A percentile compares a stretch with the other conserved stretches of the same genome.
phyloP scores from a whole-genome alignment of 2,888 invertebrate genomes.

The Cryptocephalus primarius region DNA sequence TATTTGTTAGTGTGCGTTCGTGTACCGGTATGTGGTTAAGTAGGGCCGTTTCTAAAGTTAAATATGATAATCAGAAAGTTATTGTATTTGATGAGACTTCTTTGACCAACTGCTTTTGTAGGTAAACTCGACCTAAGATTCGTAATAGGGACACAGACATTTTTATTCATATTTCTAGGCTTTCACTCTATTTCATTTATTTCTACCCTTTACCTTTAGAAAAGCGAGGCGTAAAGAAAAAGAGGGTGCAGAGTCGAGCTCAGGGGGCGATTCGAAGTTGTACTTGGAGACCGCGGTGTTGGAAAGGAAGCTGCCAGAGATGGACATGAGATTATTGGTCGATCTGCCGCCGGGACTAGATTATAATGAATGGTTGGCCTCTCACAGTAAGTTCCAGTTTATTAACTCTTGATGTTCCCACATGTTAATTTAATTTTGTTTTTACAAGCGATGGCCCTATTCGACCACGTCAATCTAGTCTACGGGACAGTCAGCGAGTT shows the following conservation, averaged over 20 bases:
- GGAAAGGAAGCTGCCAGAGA: slow-evolving; percentile 87
- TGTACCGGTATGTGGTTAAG: slow-evolving; percentile 27
- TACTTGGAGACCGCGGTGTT: slow-evolving; percentile 92
- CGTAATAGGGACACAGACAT: too few relatives aligned
- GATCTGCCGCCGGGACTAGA: slow-evolving; percentile 92
- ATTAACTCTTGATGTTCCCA: not conserved
- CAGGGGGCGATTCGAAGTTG: slow-evolving; percentile 72
- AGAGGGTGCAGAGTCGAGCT: slow-evolving; percentile 57
- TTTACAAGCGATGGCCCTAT: slow-evolving; percentile 81
- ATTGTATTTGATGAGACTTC: slow-evolving; percentile 56
- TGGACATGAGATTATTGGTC: slow-evolving; percentile 88
- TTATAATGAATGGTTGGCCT: slow-evolving; percentile 99
- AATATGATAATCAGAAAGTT: slow-evolving; percentile 30
- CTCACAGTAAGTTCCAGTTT: slow-evolving; percentile 68
- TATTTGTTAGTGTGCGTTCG: slow-evolving; percentile 1
- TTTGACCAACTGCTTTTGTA: slow-evolving; percentile 72
- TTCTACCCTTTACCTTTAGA: slow-evolving; percentile 42
- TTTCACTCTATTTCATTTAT: too few relatives aligned
- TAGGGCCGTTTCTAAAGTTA: slow-evolving; percentile 24
- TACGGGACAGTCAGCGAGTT: slow-evolving; percentile 98
- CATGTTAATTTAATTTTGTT: not conserved
- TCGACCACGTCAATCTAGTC: slow-evolving; percentile 97
- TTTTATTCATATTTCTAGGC: too few relatives aligned
- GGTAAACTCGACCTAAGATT: slow-evolving; percentile 37
- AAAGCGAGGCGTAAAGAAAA: slow-evolving; percentile 95